These are phyloP conservation scores for Anguilla japonica DNA, from an alignment of 2,113 vertebrate genomes.

Conservation along the genomic window DNA sequence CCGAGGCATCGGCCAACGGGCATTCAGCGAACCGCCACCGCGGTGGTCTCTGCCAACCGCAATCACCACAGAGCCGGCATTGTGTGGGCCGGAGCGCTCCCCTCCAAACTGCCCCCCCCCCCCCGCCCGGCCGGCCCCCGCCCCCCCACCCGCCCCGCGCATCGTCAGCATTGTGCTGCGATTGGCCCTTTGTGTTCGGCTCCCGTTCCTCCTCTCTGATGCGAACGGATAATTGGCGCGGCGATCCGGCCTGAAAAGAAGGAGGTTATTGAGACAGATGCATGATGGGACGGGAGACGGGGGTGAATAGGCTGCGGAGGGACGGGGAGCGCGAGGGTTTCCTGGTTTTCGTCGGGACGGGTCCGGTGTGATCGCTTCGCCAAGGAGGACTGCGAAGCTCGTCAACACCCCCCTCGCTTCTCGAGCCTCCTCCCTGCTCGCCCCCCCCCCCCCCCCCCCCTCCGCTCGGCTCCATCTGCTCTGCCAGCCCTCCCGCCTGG, in stretches of 20 bases:
- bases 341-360: too few relatives aligned
- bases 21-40: neutral
- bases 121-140: too few relatives aligned
- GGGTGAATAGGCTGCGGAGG: neutral
- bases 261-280: neutral
- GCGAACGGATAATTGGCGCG: slow-evolving; percentile 7
- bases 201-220: neutral
- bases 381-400: neutral
- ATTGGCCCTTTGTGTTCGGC: neutral
- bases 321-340: too few relatives aligned
- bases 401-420: neutral
- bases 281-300: neutral
- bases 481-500: neutral
- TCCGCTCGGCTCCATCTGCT: slow-evolving; percentile 20
- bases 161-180: neutral
- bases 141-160: too few relatives aligned
- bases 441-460: neutral
- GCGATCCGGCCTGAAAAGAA: neutral
- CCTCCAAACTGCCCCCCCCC: too few relatives aligned
- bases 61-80: neutral
- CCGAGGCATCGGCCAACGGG: neutral
- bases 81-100: neutral
- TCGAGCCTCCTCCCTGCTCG: neutral
- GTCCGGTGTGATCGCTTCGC: too few relatives aligned
- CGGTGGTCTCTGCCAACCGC: neutral